Conservation (phyloP, 2,888 invertebrate species). For the Nezara viridula region DNA sequence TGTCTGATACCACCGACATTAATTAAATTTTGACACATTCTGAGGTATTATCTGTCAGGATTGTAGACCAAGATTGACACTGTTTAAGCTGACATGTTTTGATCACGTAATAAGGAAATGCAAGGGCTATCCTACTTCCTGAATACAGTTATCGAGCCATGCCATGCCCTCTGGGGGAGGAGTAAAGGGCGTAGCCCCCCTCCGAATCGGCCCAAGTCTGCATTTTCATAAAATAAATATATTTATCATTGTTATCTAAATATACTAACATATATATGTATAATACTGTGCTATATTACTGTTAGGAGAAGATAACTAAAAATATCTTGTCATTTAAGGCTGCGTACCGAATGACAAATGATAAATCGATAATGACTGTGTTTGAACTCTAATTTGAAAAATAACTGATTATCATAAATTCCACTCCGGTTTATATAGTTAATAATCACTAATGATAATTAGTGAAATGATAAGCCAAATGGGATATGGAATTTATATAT, state of each 20-base stretch:
- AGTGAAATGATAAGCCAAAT: no score
- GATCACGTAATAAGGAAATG: neutral
- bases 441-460: no score
- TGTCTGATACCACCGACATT: neutral
- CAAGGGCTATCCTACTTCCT: neutral
- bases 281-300: no score
- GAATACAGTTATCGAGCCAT: neutral
- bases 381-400: no score
- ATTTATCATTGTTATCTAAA: no score
- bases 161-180: neutral
- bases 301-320: no score
- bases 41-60: neutral
- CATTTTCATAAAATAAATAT: neutral
- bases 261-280: no score
- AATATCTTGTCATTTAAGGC: neutral
- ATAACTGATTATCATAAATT: no score
- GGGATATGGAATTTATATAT: no score
- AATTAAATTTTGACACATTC: neutral
- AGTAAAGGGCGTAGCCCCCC: neutral
- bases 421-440: no score
- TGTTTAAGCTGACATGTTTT: neutral
- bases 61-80: neutral
- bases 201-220: neutral
- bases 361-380: no score
- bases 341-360: neutral